phyloP scores from a whole-genome alignment of 2,113 vertebrate genomes.

The Microtus richardsoni region DNA sequence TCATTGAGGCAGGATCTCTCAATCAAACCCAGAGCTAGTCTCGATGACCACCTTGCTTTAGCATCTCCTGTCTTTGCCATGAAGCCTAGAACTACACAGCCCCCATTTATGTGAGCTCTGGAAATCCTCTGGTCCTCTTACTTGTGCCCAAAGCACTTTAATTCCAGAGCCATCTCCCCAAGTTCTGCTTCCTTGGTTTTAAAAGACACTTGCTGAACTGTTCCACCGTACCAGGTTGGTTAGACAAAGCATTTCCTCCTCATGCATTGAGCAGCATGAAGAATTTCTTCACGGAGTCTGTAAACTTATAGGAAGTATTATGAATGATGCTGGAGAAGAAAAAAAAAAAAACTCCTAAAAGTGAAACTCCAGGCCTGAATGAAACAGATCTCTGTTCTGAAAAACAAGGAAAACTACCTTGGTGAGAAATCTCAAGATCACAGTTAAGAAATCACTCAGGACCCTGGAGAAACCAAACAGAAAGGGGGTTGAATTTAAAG shows the following conservation, averaged over 20 bases:
- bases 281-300: not conserved
- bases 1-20: not conserved
- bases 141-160: not conserved
- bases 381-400: slow-evolving; percentile 56
- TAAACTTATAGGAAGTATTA: not conserved
- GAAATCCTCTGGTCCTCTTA: not conserved
- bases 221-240: rapidly evolving
- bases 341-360: not conserved
- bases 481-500: slow-evolving; percentile 70
- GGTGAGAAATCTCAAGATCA: slow-evolving; percentile 75
- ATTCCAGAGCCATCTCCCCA: not conserved
- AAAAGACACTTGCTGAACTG: not conserved
- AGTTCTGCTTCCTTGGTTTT: not conserved
- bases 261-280: slow-evolving; percentile 22
- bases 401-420: slow-evolving; percentile 72
- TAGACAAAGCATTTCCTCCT: not conserved
- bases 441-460: slow-evolving; percentile 74
- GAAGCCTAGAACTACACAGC: not conserved
- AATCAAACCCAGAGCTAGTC: not conserved
- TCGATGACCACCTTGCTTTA: not conserved
- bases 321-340: not conserved
- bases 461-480: slow-evolving; percentile 71
- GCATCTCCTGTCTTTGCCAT: not conserved
- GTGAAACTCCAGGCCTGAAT: slow-evolving; percentile 21
- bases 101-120: too few relatives aligned